A percentile compares a stretch with the other conserved stretches of the same genome.
These are phyloP conservation scores for Leptestheria dahalacensis DNA, from an alignment of 1,140 invertebrate genomes.

Conservation along the genomic window DNA sequence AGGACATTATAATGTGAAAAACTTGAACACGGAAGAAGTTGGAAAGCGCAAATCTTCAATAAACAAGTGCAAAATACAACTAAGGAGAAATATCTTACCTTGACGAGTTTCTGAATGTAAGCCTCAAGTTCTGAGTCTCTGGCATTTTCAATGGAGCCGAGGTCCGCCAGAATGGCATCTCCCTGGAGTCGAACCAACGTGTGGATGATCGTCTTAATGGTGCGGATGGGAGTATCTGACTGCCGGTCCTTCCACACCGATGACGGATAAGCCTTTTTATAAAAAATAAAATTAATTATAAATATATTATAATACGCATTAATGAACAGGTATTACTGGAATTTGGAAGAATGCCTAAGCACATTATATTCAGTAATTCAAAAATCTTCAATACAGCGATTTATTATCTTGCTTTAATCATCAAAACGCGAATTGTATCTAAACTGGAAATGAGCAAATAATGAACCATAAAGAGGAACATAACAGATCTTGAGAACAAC, in stretches of 20 bases:
- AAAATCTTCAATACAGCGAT: too few relatives aligned
- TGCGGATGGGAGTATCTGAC: constrained; percentile 63
- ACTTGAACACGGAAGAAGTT: background rate
- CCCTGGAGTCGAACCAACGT: constrained; percentile 41
- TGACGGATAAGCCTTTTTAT: constrained; percentile 54
- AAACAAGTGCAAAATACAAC: too few relatives aligned
- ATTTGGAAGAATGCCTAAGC: too few relatives aligned
- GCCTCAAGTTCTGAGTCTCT: constrained; percentile 60
- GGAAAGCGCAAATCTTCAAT: too few relatives aligned
- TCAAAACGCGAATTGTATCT: too few relatives aligned
- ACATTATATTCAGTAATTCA: too few relatives aligned
- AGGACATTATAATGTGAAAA: too few relatives aligned
- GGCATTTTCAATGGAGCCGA: constrained; percentile 23
- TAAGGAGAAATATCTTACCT: background rate
- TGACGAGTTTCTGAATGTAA: constrained; percentile 48
- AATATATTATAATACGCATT: constrained; percentile 6
- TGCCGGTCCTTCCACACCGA: constrained; percentile 57
- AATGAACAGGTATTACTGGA: too few relatives aligned
- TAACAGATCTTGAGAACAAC: background rate
- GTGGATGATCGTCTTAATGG: constrained; percentile 81
- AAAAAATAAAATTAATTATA: constrained; percentile 14
- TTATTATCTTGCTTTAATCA: too few relatives aligned
- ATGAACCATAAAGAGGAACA: too few relatives aligned
- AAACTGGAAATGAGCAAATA: too few relatives aligned
- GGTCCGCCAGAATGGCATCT: constrained; percentile 18